Percentiles rank a stretch among this genome's conserved stretches.
Evolutionary conservation across 2,797 vertebrate genomes (phyloP).

Genomic region (Microctenopoma lineatum): DNA sequence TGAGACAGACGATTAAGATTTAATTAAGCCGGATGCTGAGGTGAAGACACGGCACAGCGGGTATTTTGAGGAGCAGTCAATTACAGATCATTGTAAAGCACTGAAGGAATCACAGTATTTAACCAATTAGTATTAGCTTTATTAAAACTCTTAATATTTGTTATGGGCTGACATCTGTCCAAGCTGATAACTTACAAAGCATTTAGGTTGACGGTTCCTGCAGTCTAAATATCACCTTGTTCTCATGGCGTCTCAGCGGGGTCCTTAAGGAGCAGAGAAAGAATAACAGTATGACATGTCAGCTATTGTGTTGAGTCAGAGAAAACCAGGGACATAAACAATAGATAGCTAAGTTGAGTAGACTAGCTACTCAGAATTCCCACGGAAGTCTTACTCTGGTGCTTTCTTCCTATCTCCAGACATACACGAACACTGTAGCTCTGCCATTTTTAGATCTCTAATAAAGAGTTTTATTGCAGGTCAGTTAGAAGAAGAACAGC

Average conservation of each 20-base stretch:
- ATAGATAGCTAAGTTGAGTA: slow-evolving; percentile 41
- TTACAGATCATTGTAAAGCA: slow-evolving; percentile 9
- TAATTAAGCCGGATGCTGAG: slow-evolving; percentile 50
- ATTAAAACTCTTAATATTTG: neutral
- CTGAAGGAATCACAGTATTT: neutral
- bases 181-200: neutral
- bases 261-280: slow-evolving; percentile 64
- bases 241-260: slow-evolving; percentile 65
- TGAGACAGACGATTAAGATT: slow-evolving; percentile 58
- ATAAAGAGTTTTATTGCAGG: slow-evolving; percentile 23
- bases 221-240: slow-evolving; percentile 44
- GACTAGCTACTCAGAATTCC: slow-evolving; percentile 72
- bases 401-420: slow-evolving; percentile 57
- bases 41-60: slow-evolving; percentile 32
- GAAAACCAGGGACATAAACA: slow-evolving; percentile 77
- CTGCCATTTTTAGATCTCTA: slow-evolving; percentile 26
- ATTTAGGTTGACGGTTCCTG: neutral
- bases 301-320: slow-evolving; percentile 82
- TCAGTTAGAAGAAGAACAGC: slow-evolving; percentile 25
- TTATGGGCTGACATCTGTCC: neutral
- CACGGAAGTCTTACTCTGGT: slow-evolving; percentile 67
- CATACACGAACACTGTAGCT: neutral
- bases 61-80: neutral
- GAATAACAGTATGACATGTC: slow-evolving; percentile 82
- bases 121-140: neutral